Evolutionary conservation across 1,140 invertebrate species (phyloP).

Genomic region (Anagrus nilaparvatae): DNA sequence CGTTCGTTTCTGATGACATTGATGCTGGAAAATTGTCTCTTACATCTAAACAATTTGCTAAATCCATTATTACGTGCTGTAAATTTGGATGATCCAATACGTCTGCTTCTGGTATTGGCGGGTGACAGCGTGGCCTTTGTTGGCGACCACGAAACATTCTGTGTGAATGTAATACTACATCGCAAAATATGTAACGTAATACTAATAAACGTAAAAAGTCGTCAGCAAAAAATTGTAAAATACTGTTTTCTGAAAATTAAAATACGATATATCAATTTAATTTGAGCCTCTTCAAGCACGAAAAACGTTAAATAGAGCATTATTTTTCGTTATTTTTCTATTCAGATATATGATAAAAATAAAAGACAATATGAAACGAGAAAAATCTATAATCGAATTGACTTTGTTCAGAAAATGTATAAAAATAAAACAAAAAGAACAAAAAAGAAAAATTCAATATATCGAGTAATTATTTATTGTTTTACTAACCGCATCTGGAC

Average conservation of each 20-base stretch:
- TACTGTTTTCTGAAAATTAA: constrained; percentile 57
- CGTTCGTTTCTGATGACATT: constrained; percentile 55
- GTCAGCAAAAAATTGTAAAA: constrained; percentile 84
- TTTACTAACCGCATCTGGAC: constrained; percentile 67
- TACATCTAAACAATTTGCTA: constrained; percentile 73
- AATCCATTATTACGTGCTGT: constrained; percentile 69
- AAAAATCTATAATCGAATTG: too few species aligned
- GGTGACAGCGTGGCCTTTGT: constrained; percentile 75
- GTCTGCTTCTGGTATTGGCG: constrained; percentile 76
- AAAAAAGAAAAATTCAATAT: constrained; percentile 2
- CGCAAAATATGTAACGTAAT: constrained; percentile 87
- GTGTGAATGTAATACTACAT: constrained; percentile 77
- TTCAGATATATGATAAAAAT: too few species aligned
- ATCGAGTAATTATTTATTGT: constrained; percentile 1
- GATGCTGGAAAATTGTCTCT: constrained; percentile 62
- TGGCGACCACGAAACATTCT: constrained; percentile 69
- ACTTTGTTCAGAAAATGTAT: neutral
- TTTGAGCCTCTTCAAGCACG: neutral
- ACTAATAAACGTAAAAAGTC: constrained; percentile 84
- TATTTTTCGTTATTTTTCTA: too few species aligned
- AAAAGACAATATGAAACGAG: too few species aligned
- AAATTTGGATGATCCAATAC: constrained; percentile 80
- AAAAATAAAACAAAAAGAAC: constrained; percentile 1
- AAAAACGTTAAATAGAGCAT: too few species aligned
- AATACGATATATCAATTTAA: too few species aligned